Conservation (phyloP, 2,113 vertebrate genomes). For the Python bivittatus region DNA sequence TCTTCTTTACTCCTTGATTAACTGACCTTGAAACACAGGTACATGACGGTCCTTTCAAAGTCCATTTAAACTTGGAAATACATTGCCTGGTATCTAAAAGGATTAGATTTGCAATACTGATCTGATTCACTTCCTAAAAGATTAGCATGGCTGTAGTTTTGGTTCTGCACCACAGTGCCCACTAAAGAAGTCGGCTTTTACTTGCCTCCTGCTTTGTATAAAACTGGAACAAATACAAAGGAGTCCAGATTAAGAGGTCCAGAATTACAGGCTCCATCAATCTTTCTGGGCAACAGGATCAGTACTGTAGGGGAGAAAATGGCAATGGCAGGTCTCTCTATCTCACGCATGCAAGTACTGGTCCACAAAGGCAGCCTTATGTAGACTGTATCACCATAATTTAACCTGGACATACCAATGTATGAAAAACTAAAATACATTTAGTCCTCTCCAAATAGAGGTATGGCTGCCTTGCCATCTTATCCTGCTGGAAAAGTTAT, state of each 20-base stretch:
- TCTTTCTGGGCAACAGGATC: not conserved
- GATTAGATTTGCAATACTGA: constrained; percentile 47
- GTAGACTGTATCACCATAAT: not conserved
- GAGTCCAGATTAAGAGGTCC: constrained; percentile 53
- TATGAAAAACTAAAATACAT: not conserved
- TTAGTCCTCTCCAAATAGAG: not conserved
- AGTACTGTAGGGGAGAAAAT: not conserved
- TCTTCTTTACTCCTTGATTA: not conserved
- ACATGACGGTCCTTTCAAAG: not conserved
- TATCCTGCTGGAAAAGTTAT: not conserved
- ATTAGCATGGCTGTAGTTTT: constrained; percentile 20
- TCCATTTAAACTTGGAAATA: constrained; percentile 41
- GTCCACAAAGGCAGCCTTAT: no score
- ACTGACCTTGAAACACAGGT: constrained; percentile 15
- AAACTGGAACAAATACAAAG: constrained; percentile 53
- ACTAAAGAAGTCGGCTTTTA: no score
- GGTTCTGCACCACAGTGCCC: no score
- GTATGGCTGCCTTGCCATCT: not conserved
- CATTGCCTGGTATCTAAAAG: constrained; percentile 51
- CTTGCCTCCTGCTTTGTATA: no score
- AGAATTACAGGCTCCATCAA: constrained; percentile 9
- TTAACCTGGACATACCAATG: not conserved
- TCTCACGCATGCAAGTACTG: not conserved
- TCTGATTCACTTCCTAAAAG: constrained; percentile 51
- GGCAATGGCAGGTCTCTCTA: constrained; percentile 37